phyloP scores from a whole-genome alignment of 2,888 invertebrate species.

The Spilarctia lutea region DNA sequence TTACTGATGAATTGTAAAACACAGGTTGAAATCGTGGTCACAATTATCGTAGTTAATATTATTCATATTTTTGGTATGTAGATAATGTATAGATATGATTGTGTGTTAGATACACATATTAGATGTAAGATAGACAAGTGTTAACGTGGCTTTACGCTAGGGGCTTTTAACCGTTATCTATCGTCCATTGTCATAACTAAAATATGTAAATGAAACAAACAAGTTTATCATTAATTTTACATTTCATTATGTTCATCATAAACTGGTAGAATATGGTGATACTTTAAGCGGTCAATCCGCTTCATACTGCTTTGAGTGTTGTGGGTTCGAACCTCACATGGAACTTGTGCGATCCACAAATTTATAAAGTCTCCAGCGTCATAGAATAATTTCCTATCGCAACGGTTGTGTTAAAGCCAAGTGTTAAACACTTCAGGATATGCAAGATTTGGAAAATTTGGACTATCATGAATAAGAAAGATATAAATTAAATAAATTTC shows the following conservation, averaged over 20 bases:
- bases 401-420: not conserved
- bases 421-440: not conserved
- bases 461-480: too few species aligned
- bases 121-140: constrained; percentile 5
- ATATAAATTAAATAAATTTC: too few species aligned
- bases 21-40: not conserved
- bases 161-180: constrained; percentile 10
- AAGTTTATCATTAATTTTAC: not conserved
- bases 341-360: too few species aligned
- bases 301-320: too few species aligned
- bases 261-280: too few species aligned
- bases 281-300: too few species aligned
- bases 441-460: too few species aligned
- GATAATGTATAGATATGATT: constrained; percentile 4
- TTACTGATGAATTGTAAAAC: not conserved
- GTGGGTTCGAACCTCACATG: too few species aligned
- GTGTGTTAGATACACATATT: not conserved
- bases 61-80: constrained; percentile 3
- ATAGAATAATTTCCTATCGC: too few species aligned
- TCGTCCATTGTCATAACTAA: not conserved
- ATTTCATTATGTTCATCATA: not conserved
- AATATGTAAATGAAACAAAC: not conserved
- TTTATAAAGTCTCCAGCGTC: too few species aligned
- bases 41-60: not conserved
- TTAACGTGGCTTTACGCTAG: constrained; percentile 13